Evolutionary conservation across 64 coral and sea anemone genomes (phyloP).

Genomic region (Porites lutea): DNA sequence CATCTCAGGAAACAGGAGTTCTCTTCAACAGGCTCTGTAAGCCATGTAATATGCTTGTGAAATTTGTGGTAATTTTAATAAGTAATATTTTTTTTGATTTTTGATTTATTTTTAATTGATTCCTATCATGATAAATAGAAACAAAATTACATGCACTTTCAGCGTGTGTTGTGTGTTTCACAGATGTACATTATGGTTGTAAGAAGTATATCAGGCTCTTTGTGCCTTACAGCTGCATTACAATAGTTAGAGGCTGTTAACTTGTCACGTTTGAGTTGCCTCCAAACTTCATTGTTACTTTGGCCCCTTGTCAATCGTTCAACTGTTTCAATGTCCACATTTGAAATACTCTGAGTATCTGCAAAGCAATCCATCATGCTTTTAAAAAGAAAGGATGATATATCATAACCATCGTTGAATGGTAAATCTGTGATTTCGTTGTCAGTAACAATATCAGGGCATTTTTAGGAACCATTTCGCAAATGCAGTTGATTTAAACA

Average conservation of each 20-base stretch:
- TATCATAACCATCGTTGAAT: constrained; percentile 68
- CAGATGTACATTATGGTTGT: neutral
- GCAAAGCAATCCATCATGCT: constrained; percentile 18
- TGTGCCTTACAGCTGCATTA: neutral
- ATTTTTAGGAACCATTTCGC: constrained; percentile 45
- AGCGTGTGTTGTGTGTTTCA: no score
- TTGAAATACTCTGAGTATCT: constrained; percentile 5
- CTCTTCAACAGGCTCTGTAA: neutral
- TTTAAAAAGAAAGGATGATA: constrained; percentile 27
- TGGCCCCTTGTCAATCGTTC: constrained; percentile 64
- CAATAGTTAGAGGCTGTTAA: constrained; percentile 74
- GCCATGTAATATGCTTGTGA: neutral
- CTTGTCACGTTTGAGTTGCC: constrained; percentile 51
- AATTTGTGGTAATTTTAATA: neutral
- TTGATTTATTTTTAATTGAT: neutral
- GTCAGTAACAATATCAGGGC: constrained; percentile 40
- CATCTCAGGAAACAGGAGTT: no score
- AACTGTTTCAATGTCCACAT: constrained; percentile 50
- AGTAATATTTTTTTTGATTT: neutral
- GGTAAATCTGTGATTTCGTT: constrained; percentile 33
- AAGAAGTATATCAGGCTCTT: neutral
- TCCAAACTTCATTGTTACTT: constrained; percentile 50
- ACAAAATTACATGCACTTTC: no score
- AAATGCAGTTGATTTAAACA: constrained; percentile 70
- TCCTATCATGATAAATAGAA: no score